phyloP scores from a whole-genome alignment of 2,113 vertebrate species.

The Carollia perspicillata region DNA sequence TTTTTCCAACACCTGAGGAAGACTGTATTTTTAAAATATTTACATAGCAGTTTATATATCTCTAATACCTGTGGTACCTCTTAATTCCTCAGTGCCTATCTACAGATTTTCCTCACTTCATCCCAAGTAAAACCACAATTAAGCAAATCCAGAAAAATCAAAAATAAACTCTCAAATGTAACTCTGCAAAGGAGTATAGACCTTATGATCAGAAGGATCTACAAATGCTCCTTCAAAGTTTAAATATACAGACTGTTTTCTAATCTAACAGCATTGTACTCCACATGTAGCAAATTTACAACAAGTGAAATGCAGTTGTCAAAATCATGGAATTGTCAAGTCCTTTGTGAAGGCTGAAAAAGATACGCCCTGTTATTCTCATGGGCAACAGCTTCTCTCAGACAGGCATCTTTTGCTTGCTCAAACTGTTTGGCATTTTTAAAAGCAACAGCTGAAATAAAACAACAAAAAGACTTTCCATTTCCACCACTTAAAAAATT shows the following conservation, averaged over 20 bases:
- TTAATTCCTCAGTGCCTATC: background rate
- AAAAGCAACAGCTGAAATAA: conserved; percentile 94
- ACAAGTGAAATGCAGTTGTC: background rate
- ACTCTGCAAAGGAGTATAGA: background rate
- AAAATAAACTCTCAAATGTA: background rate
- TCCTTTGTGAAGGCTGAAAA: conserved; percentile 70
- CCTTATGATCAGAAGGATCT: background rate
- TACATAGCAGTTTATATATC: background rate
- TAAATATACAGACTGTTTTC: background rate
- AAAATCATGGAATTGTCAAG: background rate
- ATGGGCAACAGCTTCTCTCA: conserved; percentile 94
- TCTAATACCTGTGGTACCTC: background rate
- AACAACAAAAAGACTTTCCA: conserved; percentile 53
- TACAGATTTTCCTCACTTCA: background rate
- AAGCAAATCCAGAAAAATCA: background rate
- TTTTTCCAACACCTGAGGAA: background rate
- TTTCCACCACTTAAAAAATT: background rate
- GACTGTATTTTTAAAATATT: background rate
- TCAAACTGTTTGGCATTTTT: conserved; percentile 99
- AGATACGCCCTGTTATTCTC: conserved; percentile 98
- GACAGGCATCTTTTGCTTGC: conserved; percentile 96
- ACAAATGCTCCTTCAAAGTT: background rate
- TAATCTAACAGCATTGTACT: conserved; percentile 11
- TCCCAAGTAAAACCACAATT: background rate
- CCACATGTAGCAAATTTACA: background rate